Evolutionary conservation across 2,113 vertebrate genomes (phyloP).

Genomic region (Zootoca vivipara): DNA sequence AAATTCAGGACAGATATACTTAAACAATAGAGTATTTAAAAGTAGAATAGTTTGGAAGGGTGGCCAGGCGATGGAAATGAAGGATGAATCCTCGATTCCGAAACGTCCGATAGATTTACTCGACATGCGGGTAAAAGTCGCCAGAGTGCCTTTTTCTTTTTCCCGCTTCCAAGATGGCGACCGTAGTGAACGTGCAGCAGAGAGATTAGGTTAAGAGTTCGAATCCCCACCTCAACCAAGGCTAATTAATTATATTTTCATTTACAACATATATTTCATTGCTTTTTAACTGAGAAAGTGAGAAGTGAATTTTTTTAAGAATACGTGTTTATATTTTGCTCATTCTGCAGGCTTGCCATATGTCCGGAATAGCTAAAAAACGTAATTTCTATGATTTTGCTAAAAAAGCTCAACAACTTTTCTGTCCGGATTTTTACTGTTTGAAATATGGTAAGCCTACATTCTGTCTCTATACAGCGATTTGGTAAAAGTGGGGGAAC

Average conservation of each 20-base stretch:
- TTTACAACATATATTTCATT: not conserved
- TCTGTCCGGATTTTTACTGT: too few species aligned
- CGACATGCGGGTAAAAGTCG: not conserved
- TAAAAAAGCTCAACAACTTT: too few species aligned
- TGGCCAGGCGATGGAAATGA: too few species aligned
- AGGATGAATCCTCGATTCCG: fast-evolving
- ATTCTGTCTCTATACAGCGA: too few species aligned
- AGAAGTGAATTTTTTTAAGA: too few species aligned
- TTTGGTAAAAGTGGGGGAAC: too few species aligned
- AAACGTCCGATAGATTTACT: not conserved
- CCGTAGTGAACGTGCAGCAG: fast-evolving
- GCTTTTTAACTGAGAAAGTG: not conserved
- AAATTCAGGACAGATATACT: not conserved
- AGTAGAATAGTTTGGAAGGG: not conserved
- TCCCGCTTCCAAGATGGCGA: not conserved
- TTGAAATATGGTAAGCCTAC: too few species aligned
- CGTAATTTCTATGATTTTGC: too few species aligned
- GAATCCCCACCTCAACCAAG: not conserved
- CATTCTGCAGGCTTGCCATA: not conserved
- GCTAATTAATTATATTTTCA: too few species aligned
- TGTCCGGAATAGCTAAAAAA: too few species aligned
- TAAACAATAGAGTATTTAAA: not conserved
- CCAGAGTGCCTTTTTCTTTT: not conserved
- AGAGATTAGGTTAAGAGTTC: fast-evolving
- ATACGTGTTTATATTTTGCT: not conserved